Base-by-base conservation (phyloP, 2,113 vertebrate species). In the Recurvirostra avosetta region DNA sequence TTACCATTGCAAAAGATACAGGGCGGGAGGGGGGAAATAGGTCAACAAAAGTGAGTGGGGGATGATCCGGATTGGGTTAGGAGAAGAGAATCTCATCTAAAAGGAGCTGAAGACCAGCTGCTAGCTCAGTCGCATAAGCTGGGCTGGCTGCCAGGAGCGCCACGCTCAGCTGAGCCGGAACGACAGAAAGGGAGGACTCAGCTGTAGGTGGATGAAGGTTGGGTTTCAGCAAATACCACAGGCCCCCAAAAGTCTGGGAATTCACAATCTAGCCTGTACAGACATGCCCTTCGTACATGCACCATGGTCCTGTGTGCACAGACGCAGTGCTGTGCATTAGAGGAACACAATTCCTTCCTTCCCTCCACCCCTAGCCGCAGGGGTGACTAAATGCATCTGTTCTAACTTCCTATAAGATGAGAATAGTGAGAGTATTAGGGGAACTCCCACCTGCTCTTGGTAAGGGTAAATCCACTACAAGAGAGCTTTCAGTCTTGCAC, bases 181-280 rank as follows among this genome's bases (percentile, higher is more conserved):
- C 7, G 38, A 92, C 70, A 89, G 88, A 75, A 93, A 93, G 92
- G 87, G 84, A 97, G 77, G 71, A 86, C 90, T 88, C 81, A 32
- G 96, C 90, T 94, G 96, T 88, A 96, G 95, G 94, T 96, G 94
- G 96, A 92, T 83, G 94, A 91, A 96, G 95, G 94, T 89, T 97
- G 88, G 80, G 94, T 94, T 97, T 97, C 97, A 97, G 86, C 95
- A 96, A 96, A 97, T 95, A 95, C 95, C 91, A 85, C 95, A 95
- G 97, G 96, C 96, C 97, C 96, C 94, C 96, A 91, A 95, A 94
- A 94, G 94, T 94, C 92, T 94, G 96, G 94, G 95, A 97, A 96
- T 97, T 94, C 91, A 81, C 6, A 23, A 56, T 38, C 30, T 30
- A 40, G 86, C 92, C 83, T 89, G 95, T 67, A 71, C 80, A 91